Conservation (phyloP, 2,113 vertebrate species). For the Tragelaphus strepsiceros region DNA sequence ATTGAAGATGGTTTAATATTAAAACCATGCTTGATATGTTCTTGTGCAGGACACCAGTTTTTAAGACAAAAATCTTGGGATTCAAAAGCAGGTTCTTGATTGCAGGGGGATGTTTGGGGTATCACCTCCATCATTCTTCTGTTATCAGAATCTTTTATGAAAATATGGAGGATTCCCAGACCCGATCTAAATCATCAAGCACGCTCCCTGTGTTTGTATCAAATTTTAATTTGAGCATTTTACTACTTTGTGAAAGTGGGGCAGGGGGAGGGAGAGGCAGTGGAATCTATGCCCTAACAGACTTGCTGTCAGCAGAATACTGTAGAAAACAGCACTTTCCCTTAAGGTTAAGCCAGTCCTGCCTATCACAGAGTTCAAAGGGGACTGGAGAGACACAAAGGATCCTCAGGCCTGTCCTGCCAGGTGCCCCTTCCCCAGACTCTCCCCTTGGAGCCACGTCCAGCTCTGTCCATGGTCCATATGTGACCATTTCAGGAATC, state of each 20-base stretch:
- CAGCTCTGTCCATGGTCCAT: too few relatives aligned
- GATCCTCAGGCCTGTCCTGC: background rate
- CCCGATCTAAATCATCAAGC: background rate
- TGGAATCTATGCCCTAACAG: background rate
- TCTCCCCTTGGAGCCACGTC: background rate
- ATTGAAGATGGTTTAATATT: background rate
- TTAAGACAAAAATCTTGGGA: background rate
- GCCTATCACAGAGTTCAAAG: background rate
- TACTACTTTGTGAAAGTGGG: background rate
- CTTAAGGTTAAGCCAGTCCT: background rate
- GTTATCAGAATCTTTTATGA: background rate
- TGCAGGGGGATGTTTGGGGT: background rate
- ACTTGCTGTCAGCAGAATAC: background rate
- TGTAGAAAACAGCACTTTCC: background rate
- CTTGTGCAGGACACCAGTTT: background rate
- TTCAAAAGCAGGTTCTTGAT: background rate
- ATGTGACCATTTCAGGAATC: background rate
- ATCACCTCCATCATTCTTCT: background rate
- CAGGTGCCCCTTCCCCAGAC: accelerated
- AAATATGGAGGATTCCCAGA: background rate
- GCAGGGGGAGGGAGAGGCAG: background rate
- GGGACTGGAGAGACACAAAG: background rate
- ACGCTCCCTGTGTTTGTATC: background rate
- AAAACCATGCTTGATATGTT: background rate
- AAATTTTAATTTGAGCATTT: constrained; percentile 17